These are phyloP conservation scores for Heterodera carotae DNA, from an alignment of 1,140 invertebrate species.

Conservation along the genomic window DNA sequence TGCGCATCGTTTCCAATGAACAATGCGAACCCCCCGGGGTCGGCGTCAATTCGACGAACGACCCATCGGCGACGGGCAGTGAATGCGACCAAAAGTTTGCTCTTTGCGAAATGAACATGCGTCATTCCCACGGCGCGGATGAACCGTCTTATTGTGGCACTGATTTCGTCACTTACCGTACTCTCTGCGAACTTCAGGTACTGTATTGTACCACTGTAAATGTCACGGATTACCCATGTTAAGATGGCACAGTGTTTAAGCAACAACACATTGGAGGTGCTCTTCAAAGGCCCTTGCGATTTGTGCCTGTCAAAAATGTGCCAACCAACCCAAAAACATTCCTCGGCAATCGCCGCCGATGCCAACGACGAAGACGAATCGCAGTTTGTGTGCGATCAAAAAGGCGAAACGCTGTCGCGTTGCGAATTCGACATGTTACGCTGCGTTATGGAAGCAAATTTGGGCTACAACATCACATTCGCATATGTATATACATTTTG, in stretches of 20 bases:
- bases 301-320: slow-evolving; percentile 37
- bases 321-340: slow-evolving; percentile 30
- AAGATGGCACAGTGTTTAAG: slow-evolving; percentile 51
- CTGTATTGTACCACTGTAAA: background rate
- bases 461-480: slow-evolving; percentile 57
- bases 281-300: slow-evolving; percentile 52
- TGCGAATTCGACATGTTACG: slow-evolving; percentile 63
- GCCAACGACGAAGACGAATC: slow-evolving; percentile 47
- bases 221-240: slow-evolving; percentile 30
- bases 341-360: slow-evolving; percentile 12
- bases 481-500: slow-evolving; percentile 48
- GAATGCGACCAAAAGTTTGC: slow-evolving; percentile 1
- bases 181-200: slow-evolving; percentile 33
- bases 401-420: slow-evolving; percentile 54
- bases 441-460: slow-evolving; percentile 55
- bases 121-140: slow-evolving; percentile 18
- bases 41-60: too few relatives aligned
- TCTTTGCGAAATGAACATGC: slow-evolving; percentile 3
- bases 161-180: slow-evolving; percentile 57
- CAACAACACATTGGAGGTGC: slow-evolving; percentile 47
- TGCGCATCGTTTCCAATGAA: slow-evolving; percentile 48
- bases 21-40: slow-evolving; percentile 28
- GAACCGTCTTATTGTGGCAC: slow-evolving; percentile 58
- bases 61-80: background rate
- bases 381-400: slow-evolving; percentile 58